Conservation (phyloP, 1,140 invertebrate species). For the Hetaerina americana region DNA sequence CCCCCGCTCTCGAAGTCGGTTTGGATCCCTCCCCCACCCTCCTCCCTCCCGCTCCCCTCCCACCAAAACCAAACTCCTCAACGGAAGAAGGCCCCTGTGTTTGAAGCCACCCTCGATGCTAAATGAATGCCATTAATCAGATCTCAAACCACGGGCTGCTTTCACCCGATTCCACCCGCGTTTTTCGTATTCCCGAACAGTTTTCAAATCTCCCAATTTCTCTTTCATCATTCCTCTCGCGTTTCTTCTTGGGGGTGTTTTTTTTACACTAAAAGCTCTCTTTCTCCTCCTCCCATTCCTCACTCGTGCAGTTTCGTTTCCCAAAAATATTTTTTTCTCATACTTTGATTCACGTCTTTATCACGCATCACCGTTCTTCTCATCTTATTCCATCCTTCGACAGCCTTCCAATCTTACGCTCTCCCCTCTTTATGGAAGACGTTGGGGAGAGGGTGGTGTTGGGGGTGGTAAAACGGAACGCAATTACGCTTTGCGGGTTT, state of each 20-base stretch:
- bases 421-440: no score
- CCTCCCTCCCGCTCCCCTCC: no score
- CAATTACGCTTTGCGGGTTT: neutral
- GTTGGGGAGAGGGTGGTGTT: no score
- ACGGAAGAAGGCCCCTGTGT: conserved; percentile 6
- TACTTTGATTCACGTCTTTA: no score
- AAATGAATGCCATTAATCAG: conserved; percentile 20
- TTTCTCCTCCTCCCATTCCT: neutral
- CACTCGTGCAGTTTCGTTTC: neutral
- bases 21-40: no score
- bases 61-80: neutral
- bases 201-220: neutral
- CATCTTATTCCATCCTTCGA: no score
- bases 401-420: no score
- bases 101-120: conserved; percentile 21
- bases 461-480: neutral
- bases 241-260: no score
- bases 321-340: no score
- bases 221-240: no score
- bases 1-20: no score
- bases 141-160: conserved; percentile 12
- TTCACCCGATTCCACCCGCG: neutral
- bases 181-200: neutral
- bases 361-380: no score
- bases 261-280: neutral